Evolutionary conservation across 2,888 invertebrate species (phyloP).

Genomic region (Celastrina argiolus): DNA sequence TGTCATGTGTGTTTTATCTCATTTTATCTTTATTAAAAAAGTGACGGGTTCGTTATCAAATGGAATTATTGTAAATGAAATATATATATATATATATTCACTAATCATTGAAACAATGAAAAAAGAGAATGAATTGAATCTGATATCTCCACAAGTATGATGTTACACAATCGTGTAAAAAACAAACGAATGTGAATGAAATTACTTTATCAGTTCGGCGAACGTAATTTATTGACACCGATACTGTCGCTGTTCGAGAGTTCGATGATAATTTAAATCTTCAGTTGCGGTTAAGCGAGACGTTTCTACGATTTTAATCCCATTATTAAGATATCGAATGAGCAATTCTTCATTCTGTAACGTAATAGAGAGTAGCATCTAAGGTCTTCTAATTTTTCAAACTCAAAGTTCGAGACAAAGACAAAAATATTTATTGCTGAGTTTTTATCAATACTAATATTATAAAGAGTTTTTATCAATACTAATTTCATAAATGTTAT

Average conservation of each 20-base stretch:
- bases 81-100: no score
- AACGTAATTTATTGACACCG: slow-evolving; percentile 60
- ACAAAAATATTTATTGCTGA: no score
- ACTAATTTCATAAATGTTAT: no score
- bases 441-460: no score
- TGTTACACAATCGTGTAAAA: slow-evolving; percentile 23
- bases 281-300: slow-evolving; percentile 43
- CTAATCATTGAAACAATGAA: no score
- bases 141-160: not conserved
- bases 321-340: not conserved
- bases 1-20: slow-evolving; percentile 23
- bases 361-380: not conserved
- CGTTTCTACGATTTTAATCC: slow-evolving; percentile 21
- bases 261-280: slow-evolving; percentile 60
- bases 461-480: no score
- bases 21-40: not conserved
- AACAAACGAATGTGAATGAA: slow-evolving; percentile 40
- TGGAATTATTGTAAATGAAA: no score
- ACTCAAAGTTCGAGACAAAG: no score
- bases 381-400: not conserved
- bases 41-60: not conserved
- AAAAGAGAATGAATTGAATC: no score
- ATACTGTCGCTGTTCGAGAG: slow-evolving; percentile 57
- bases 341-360: not conserved
- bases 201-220: slow-evolving; percentile 52